Conservation (phyloP, 2,797 vertebrate species). For the Anolis apletophallus region DNA sequence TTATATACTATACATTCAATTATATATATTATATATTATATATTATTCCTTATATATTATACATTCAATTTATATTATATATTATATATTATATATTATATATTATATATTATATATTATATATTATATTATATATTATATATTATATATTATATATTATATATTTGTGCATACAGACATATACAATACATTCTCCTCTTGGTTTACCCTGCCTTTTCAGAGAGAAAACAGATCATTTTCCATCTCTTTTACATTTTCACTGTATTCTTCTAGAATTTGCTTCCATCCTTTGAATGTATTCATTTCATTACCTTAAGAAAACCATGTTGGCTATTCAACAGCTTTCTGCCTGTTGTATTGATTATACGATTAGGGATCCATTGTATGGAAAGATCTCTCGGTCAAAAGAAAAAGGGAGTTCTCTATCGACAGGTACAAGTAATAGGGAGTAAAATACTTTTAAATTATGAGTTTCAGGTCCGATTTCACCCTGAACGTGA, state of each 20-base stretch:
- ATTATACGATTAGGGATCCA: not conserved
- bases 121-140: no score
- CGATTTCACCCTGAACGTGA: constrained; percentile 11
- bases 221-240: not conserved
- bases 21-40: no score
- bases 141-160: no score
- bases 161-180: no score
- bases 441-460: constrained; percentile 10
- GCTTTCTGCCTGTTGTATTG: not conserved
- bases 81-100: no score
- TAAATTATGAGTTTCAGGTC: not conserved
- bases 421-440: not conserved
- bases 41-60: no score
- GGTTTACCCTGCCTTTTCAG: not conserved
- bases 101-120: no score
- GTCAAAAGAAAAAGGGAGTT: constrained; percentile 28
- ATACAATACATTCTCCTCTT: not conserved
- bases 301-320: not conserved
- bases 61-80: no score
- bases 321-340: not conserved
- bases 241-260: not conserved
- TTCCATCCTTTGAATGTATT: constrained; percentile 30
- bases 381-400: not conserved
- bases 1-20: no score
- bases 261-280: constrained; percentile 2